Conservation (phyloP, 1,140 invertebrate genomes). For the Pseudoatta argentina region DNA sequence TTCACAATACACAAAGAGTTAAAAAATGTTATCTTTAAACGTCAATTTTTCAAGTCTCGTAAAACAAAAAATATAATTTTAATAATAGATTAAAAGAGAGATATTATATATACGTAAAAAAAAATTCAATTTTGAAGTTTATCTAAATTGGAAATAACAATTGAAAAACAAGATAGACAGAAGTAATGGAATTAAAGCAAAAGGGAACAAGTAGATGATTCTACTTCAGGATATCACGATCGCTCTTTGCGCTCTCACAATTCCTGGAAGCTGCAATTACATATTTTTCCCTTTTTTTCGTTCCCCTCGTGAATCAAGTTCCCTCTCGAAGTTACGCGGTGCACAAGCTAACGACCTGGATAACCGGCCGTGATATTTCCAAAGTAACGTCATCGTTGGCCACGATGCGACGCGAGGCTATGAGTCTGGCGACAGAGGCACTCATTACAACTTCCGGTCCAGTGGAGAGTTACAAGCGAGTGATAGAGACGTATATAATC, state of each 20-base stretch:
- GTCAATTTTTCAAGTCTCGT: neutral
- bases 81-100: neutral
- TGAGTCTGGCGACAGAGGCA: slow-evolving; percentile 80
- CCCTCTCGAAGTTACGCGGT: slow-evolving; percentile 69
- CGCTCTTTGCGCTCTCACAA: slow-evolving; percentile 22
- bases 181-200: neutral
- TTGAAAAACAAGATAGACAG: neutral
- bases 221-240: slow-evolving; percentile 14
- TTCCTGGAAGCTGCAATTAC: slow-evolving; percentile 62
- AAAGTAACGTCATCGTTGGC: slow-evolving; percentile 80
- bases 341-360: slow-evolving; percentile 76
- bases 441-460: slow-evolving; percentile 83
- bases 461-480: slow-evolving; percentile 63
- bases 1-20: neutral
- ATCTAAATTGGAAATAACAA: too few relatives aligned
- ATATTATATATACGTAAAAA: too few relatives aligned
- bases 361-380: slow-evolving; percentile 78
- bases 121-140: neutral
- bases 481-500: slow-evolving; percentile 39
- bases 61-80: neutral
- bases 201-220: neutral
- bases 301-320: slow-evolving; percentile 45
- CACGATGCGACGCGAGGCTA: slow-evolving; percentile 74
- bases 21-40: neutral
- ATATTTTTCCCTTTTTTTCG: slow-evolving; percentile 24